phyloP scores from a whole-genome alignment of 1,140 invertebrate species.

The Cepaea nemoralis region DNA sequence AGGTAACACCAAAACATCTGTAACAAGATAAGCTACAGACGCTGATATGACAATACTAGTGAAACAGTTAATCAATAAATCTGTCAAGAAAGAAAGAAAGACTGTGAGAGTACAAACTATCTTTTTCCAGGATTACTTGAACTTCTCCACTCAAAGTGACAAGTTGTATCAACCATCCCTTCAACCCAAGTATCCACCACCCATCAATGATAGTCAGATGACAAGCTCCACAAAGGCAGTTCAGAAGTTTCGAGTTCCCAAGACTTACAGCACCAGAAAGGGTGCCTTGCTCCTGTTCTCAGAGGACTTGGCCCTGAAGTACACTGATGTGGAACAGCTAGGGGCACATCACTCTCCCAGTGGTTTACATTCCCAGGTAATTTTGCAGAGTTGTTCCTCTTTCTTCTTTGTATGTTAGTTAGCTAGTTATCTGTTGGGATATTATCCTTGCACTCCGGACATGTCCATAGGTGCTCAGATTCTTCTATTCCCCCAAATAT shows the following conservation, averaged over 20 bases:
- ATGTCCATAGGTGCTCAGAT: too few relatives aligned
- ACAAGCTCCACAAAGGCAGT: constrained; percentile 42
- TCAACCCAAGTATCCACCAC: constrained; percentile 50
- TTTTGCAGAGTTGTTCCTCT: too few relatives aligned
- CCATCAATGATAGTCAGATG: constrained; percentile 37
- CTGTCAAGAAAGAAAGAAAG: too few relatives aligned
- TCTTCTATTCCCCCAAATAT: too few relatives aligned
- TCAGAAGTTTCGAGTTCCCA: constrained; percentile 63
- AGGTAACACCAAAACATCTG: too few relatives aligned
- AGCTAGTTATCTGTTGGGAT: too few relatives aligned
- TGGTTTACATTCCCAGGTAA: constrained; percentile 8
- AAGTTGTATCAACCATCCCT: constrained; percentile 46
- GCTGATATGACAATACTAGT: too few relatives aligned
- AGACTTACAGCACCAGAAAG: constrained; percentile 71
- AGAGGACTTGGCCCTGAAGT: constrained; percentile 65
- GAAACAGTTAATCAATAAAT: too few relatives aligned
- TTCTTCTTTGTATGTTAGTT: too few relatives aligned
- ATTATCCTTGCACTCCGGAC: too few relatives aligned
- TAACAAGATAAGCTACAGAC: too few relatives aligned
- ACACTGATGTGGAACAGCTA: constrained; percentile 28
- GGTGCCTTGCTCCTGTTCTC: constrained; percentile 71
- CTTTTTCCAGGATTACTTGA: constrained; percentile 67
- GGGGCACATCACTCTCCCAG: background rate
- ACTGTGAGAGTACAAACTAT: background rate
- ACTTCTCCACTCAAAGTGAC: constrained; percentile 58